Evolutionary conservation across 2,797 vertebrate species (phyloP), one percentile per base, ranked within the genome.

Genomic region (Pangasius larnaudii): DNA sequence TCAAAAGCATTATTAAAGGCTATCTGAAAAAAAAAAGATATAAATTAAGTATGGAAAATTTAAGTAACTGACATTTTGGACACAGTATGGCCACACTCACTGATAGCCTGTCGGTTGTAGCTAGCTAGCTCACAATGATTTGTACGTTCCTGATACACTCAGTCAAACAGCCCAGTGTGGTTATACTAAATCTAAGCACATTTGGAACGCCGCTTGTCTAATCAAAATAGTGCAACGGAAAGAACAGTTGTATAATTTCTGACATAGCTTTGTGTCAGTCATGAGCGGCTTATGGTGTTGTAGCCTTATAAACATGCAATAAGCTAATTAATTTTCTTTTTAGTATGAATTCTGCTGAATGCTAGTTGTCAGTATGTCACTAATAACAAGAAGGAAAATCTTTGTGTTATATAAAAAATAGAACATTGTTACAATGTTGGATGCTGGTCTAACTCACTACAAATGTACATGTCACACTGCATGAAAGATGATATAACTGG

Each of bases 401-500:
- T 6, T 11, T 49, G 18, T 42, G 5, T 72, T 71, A 24, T 24
- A 4, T 11, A 71, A 7, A 74, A 4, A 42, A 39, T 27, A 49
- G 16, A 72, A 74, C 59, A 58, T 42, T 18, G 7, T 3, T 83
- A 78, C 33, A 33, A 33, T 58, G 51, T 39, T 59, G 42, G 36
- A 58, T 69, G 72, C 58, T 87, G 67, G n/a, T 58, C 19, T 33
- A 36, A 22, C 58, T 85, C 39, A 61, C 65, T 74, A 59, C 42
- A 74, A 74, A 86, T n/a, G 19, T 46, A 85, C 65, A 82, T 83
- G 84, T 82, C 53, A 80, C 16, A 82, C 51, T 3, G 77, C 77
- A 81, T 53, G 27, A 86, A 77, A 58, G 56, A 83, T 77, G 22
- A 51, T 61, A 86, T 30, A 78, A 81, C 51, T 86, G 79, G 67